A percentile compares a stretch with the other conserved stretches of the same genome.
These are phyloP conservation scores for Zaprionus capensis DNA, from an alignment of 1,140 invertebrate genomes.

Conservation along the genomic window DNA sequence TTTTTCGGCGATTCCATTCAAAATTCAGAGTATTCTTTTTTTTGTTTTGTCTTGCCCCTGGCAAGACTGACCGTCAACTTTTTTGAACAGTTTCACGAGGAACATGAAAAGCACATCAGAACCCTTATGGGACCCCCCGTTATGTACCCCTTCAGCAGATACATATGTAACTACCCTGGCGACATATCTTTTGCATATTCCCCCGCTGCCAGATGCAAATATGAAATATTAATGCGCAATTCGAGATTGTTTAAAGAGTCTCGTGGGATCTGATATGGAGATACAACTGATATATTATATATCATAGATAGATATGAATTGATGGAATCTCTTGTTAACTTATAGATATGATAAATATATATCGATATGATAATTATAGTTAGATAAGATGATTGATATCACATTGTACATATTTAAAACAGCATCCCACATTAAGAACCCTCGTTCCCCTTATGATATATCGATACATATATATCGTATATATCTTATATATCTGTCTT, in stretches of 20 bases:
- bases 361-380: too few relatives aligned
- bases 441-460: background rate
- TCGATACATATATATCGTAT: background rate
- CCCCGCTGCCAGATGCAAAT: background rate
- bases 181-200: background rate
- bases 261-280: too few relatives aligned
- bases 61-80: background rate
- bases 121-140: background rate
- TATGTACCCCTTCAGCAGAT: background rate
- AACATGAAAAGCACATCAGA: constrained; percentile 2
- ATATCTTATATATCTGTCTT: background rate
- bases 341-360: too few relatives aligned
- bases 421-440: too few relatives aligned
- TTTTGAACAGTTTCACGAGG: background rate
- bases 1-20: background rate
- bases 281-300: too few relatives aligned
- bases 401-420: too few relatives aligned
- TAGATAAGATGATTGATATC: too few relatives aligned
- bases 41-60: background rate
- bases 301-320: too few relatives aligned
- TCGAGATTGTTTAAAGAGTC: too few relatives aligned
- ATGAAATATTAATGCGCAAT: background rate
- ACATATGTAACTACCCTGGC: background rate
- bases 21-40: background rate
- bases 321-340: too few relatives aligned